phyloP scores from a whole-genome alignment of 2,113 vertebrate species.

The Eubucco bourcierii region DNA sequence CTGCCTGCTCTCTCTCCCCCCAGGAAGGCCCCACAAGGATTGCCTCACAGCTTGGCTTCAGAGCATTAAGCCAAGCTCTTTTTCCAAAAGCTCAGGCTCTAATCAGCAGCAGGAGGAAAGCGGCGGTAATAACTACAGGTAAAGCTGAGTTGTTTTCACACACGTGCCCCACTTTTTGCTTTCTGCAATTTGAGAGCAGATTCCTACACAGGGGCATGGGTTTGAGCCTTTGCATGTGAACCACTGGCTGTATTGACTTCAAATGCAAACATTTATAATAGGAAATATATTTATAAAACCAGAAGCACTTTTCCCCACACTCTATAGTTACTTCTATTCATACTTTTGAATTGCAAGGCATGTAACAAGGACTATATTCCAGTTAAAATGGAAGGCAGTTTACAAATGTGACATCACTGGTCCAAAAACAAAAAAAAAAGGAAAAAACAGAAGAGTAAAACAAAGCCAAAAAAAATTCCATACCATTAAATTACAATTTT shows the following conservation, averaged over 20 bases:
- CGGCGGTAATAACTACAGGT: neutral
- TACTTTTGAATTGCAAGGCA: neutral
- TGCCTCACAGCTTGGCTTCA: neutral
- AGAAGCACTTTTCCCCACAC: neutral
- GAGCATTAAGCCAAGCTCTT: neutral
- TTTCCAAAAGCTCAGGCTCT: neutral
- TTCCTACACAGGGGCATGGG: neutral
- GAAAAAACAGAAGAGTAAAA: neutral
- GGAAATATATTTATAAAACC: constrained; percentile 38
- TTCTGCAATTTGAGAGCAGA: neutral
- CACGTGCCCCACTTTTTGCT: neutral
- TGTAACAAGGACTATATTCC: constrained; percentile 2
- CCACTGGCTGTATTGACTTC: neutral
- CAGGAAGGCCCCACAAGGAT: neutral
- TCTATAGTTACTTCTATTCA: constrained; percentile 55
- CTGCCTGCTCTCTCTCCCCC: neutral
- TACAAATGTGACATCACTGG: neutral
- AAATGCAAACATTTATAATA: neutral
- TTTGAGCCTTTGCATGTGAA: neutral
- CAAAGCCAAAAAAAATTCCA: constrained; percentile 20
- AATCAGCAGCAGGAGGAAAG: neutral
- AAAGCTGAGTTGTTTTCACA: rapidly evolving
- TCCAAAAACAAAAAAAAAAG: neutral
- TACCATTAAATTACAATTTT: neutral
- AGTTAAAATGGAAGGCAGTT: constrained; percentile 43